Conservation (phyloP, 1,140 invertebrate genomes). For the Oreohelix idahoensis region DNA sequence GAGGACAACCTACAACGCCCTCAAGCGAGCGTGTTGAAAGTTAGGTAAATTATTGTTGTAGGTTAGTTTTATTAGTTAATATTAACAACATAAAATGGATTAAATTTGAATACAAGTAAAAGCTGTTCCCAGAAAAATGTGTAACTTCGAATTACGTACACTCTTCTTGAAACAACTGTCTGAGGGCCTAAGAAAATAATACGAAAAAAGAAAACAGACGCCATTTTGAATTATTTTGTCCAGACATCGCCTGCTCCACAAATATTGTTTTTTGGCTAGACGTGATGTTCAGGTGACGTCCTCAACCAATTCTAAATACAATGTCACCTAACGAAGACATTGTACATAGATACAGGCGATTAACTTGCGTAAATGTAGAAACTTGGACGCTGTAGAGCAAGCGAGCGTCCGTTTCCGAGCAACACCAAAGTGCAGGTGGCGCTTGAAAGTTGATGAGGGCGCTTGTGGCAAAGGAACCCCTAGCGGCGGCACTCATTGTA, state of each 20-base stretch:
- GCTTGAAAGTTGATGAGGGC: slow-evolving; percentile 39
- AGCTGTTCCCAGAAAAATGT: not conserved
- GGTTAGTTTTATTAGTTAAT: not conserved
- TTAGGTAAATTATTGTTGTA: not conserved
- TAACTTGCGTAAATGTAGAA: not conserved
- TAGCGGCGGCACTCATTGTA: slow-evolving; percentile 19
- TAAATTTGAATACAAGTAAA: not conserved
- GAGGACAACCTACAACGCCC: slow-evolving; percentile 13
- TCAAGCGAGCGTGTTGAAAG: slow-evolving; percentile 16
- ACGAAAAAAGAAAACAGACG: not conserved
- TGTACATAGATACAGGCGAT: not conserved
- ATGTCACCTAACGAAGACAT: not conserved
- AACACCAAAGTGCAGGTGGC: slow-evolving; percentile 35
- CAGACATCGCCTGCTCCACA: not conserved
- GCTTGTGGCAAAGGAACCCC: slow-evolving; percentile 37
- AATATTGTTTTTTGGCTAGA: not conserved
- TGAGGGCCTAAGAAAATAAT: not conserved
- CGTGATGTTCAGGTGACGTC: not conserved
- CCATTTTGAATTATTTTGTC: not conserved
- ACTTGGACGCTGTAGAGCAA: not conserved
- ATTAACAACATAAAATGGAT: not conserved
- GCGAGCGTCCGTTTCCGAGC: slow-evolving; percentile 33
- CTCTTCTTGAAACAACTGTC: not conserved
- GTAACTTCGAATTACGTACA: not conserved
- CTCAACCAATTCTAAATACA: not conserved